Evolutionary conservation across 2,113 vertebrate genomes (phyloP).

Genomic region (Ailuropoda melanoleuca): DNA sequence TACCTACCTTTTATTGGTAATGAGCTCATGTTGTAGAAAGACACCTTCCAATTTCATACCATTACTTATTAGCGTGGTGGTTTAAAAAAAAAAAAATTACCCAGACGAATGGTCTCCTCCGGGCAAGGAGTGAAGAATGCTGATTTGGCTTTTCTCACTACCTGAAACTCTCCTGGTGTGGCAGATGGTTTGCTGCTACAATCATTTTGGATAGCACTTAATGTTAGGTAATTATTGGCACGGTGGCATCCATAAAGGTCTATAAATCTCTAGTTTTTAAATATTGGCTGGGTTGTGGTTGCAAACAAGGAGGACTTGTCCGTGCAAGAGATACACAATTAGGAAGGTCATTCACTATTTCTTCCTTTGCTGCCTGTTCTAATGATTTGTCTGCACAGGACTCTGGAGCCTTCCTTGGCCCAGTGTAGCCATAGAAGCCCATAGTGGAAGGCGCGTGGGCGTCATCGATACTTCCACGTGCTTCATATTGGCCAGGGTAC

Average conservation of each 20-base stretch:
- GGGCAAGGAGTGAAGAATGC: neutral
- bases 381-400: neutral
- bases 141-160: neutral
- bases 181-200: neutral
- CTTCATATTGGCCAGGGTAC: accelerated
- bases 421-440: neutral
- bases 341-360: neutral
- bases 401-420: neutral
- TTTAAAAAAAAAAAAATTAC: neutral
- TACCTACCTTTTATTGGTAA: neutral
- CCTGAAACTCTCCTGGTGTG: neutral
- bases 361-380: neutral
- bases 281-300: neutral
- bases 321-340: neutral
- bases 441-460: accelerated
- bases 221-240: constrained; percentile 5
- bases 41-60: neutral
- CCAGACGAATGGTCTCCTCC: neutral
- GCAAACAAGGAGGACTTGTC: neutral
- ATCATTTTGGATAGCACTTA: neutral
- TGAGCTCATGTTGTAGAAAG: neutral
- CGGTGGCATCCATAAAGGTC: too few species aligned
- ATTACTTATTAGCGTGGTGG: neutral
- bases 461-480: accelerated
- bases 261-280: neutral